A percentile compares a stretch with the other conserved stretches of the same genome.
Evolutionary conservation across 2,113 vertebrate genomes (phyloP).

Genomic region (Cavia porcellus): DNA sequence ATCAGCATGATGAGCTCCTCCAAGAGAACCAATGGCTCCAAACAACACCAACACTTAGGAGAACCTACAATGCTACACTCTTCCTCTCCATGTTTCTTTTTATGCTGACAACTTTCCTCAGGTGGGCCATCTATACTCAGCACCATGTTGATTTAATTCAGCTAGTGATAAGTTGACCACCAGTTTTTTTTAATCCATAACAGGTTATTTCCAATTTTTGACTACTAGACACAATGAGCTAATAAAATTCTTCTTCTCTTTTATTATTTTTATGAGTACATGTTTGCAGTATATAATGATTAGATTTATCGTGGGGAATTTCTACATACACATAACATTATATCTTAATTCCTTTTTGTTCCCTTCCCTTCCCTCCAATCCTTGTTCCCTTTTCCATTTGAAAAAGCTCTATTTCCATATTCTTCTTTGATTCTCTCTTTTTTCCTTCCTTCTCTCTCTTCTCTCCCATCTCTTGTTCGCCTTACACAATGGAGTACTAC

Average conservation of each 20-base stretch:
- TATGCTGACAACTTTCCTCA: too few species aligned
- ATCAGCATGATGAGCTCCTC: too few species aligned
- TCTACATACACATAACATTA: background rate
- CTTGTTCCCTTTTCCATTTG: background rate
- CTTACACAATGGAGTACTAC: background rate
- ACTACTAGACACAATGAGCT: background rate
- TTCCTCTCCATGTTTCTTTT: too few species aligned
- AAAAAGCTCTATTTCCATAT: background rate
- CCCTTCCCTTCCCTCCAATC: background rate
- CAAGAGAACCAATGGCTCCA: too few species aligned
- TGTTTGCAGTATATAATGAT: background rate
- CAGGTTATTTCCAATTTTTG: background rate
- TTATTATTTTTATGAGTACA: background rate
- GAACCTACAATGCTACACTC: too few species aligned
- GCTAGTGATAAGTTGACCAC: too few species aligned
- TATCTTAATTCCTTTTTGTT: background rate
- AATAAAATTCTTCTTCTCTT: background rate
- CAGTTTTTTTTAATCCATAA: too few species aligned
- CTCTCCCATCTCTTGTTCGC: background rate
- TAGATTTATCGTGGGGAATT: background rate
- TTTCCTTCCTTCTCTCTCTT: background rate
- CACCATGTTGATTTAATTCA: too few species aligned
- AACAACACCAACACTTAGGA: too few species aligned
- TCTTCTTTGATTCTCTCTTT: background rate
- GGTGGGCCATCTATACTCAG: too few species aligned